Conservation (phyloP, 2,113 vertebrate species). For the Percopsis transmontana region DNA sequence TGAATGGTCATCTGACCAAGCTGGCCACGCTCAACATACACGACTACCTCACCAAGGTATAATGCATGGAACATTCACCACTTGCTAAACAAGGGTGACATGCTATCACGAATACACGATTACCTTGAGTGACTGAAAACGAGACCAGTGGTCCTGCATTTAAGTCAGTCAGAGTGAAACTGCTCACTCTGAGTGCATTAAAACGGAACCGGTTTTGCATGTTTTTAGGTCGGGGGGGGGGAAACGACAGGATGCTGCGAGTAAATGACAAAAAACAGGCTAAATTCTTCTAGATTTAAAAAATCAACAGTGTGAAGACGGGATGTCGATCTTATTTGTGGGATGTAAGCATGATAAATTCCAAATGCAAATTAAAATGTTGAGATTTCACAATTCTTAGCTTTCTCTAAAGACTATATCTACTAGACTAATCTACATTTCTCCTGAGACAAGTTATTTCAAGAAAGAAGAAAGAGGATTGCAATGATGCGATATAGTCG, state of each 20-base stretch:
- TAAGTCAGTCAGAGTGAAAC: conserved; percentile 61
- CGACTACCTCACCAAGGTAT: conserved; percentile 95
- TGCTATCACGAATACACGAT: background rate
- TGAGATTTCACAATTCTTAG: no score
- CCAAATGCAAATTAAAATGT: no score
- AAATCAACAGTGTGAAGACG: no score
- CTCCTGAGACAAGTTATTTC: no score
- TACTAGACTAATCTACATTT: background rate
- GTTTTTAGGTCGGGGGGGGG: conserved; percentile 54
- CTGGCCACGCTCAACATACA: conserved; percentile 96
- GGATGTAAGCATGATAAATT: no score
- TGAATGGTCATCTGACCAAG: conserved; percentile 96
- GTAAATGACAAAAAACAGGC: conserved; percentile 4
- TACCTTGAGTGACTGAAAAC: conserved; percentile 46
- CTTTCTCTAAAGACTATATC: no score
- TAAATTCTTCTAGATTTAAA: no score
- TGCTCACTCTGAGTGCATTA: conserved; percentile 46
- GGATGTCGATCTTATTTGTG: no score
- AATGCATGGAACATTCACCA: background rate
- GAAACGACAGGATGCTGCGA: conserved; percentile 63
- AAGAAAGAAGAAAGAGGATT: no score
- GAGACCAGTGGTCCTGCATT: conserved; percentile 27
- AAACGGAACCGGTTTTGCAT: conserved; percentile 31
- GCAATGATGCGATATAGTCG: background rate
- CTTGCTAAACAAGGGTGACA: background rate